Evolutionary conservation across 2,797 vertebrate genomes (phyloP), one percentile per base, ranked within the genome.

Genomic region (Notoglanidium macrostoma): DNA sequence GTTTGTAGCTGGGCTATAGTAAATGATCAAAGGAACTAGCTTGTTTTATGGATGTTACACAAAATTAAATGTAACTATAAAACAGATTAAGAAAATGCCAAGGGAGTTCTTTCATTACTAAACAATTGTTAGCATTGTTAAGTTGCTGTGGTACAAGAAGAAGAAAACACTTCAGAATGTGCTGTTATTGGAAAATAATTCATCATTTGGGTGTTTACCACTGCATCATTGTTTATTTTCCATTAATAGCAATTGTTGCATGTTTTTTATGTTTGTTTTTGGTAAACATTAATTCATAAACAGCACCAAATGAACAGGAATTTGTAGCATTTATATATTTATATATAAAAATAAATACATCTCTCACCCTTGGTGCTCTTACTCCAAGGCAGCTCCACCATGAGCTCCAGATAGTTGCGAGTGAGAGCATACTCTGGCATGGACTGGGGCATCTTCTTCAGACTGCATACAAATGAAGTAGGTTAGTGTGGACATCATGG

Each of bases 381-480:
- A 92, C 94, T 97, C 98, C 98, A 99, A 0, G 98, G 98, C 88
- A 99, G 92, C 90, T 99, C 98, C 54, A 98, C 96, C 98, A 99
- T 99, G 89, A 99, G 94, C 78, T 99, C 98, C 93, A 99, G 92
- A 91, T 99, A 99, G 95, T 98, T 99, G 79, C 97, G 97, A 17
- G 97, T 99, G 84, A 99, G 95, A 23, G 97, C 97, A 44, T 97
- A 99, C 91, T 99, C 98, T 0, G 98, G 98, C 98, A 99, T 99
- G 49, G 98, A 99, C 90, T 98, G 98, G 57, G 98, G 98, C 98
- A 99, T 99, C 94, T 99, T 99, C 94, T 98, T 99, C 88, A 99
- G 92, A 86, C 98, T 99, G 91, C 5, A 90, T 17, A 73, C 32
- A 73, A 57, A 57, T 29, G 2, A 40, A 84, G 3, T 61, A 90